Conservation (phyloP, 2,797 vertebrate genomes). For the Sus cebifrons region DNA sequence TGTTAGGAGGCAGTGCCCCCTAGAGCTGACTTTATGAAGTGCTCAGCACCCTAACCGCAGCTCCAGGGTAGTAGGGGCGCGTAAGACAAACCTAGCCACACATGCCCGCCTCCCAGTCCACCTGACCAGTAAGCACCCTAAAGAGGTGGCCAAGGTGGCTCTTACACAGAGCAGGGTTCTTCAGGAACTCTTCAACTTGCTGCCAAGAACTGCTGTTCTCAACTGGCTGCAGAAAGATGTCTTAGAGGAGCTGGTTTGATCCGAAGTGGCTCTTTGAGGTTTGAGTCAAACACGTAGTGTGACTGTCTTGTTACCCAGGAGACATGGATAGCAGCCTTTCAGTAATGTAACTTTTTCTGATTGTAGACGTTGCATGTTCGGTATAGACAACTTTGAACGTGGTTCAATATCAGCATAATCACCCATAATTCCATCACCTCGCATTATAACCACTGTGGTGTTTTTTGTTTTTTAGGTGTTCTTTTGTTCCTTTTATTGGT, state of each 20-base stretch:
- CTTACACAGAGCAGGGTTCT: neutral
- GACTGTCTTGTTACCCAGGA: neutral
- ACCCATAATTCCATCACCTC: neutral
- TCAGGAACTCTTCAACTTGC: neutral
- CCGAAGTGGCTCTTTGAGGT: neutral
- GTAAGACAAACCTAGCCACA: neutral
- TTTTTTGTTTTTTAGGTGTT: neutral
- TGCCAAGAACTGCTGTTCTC: neutral
- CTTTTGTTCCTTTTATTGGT: neutral
- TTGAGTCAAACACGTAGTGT: neutral
- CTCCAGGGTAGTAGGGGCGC: neutral
- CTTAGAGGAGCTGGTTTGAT: neutral
- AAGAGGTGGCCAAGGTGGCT: neutral
- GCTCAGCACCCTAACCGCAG: neutral
- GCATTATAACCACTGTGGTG: neutral
- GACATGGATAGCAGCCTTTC: neutral
- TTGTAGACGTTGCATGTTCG: neutral
- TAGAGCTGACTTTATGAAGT: neutral
- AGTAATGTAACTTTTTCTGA: neutral
- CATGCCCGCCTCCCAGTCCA: neutral
- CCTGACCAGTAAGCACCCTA: neutral
- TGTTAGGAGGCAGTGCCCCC: neutral
- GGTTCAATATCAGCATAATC: neutral
- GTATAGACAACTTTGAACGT: constrained; percentile 41
- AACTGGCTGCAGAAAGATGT: neutral